Evolutionary conservation across 2,888 invertebrate genomes (phyloP).

Genomic region (Andricus quercusramuli): DNA sequence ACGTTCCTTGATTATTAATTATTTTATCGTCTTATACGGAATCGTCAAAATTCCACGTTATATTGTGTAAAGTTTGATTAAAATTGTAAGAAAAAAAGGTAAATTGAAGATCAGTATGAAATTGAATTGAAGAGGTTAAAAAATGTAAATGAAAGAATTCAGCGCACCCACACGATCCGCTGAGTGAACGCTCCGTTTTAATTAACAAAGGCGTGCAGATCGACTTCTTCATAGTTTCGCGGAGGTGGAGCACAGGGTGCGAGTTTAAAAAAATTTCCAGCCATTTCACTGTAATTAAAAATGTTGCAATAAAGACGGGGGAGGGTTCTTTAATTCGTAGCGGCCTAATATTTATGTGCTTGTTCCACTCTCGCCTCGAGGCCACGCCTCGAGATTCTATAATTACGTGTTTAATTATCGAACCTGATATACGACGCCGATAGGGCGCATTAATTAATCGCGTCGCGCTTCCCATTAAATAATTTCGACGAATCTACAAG

Average conservation of each 20-base stretch:
- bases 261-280: slow-evolving; percentile 68
- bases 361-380: slow-evolving; percentile 57
- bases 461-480: slow-evolving; percentile 44
- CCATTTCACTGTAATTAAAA: slow-evolving; percentile 74
- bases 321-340: slow-evolving; percentile 67
- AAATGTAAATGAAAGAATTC: slow-evolving; percentile 38
- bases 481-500: not conserved
- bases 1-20: too few species aligned
- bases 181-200: slow-evolving; percentile 30
- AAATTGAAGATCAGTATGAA: slow-evolving; percentile 46
- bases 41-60: too few species aligned
- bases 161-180: slow-evolving; percentile 6
- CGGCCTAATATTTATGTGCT: slow-evolving; percentile 65
- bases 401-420: slow-evolving; percentile 77
- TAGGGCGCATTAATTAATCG: slow-evolving; percentile 70
- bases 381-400: slow-evolving; percentile 76
- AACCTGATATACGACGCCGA: slow-evolving; percentile 71
- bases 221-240: slow-evolving; percentile 40
- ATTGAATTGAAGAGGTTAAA: slow-evolving; percentile 1
- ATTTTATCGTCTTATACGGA: too few species aligned
- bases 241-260: slow-evolving; percentile 44
- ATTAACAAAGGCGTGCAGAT: slow-evolving; percentile 36
- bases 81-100: not conserved
- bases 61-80: not conserved
- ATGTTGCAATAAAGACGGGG: slow-evolving; percentile 70